phyloP scores from a whole-genome alignment of 2,797 vertebrate species.

The Notolepis coatsorum region DNA sequence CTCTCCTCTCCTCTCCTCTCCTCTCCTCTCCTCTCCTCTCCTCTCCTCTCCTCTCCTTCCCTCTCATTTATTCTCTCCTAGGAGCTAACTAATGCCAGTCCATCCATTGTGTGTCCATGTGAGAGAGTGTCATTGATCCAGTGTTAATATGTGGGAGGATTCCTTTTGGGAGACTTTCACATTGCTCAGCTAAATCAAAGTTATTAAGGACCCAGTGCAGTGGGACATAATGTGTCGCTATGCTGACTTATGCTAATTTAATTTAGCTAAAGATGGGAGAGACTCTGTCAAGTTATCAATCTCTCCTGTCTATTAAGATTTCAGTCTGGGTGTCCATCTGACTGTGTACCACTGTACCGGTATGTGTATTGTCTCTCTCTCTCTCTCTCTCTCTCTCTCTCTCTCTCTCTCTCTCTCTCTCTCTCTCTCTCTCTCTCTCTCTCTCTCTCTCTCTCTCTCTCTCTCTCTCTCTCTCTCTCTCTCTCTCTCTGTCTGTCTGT shows the following conservation, averaged over 20 bases:
- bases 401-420: too few relatives aligned
- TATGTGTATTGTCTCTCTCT: too few relatives aligned
- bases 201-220: conserved; percentile 47
- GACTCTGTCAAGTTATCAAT: conserved; percentile 26
- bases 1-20: not conserved
- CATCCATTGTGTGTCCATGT: conserved; percentile 16
- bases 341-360: too few relatives aligned
- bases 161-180: conserved; percentile 50
- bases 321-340: too few relatives aligned
- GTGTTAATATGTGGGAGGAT: conserved; percentile 32
- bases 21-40: too few relatives aligned
- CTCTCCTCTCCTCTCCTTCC: not conserved
- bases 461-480: too few relatives aligned
- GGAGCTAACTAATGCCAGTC: conserved; percentile 4
- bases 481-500: too few relatives aligned
- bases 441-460: too few relatives aligned
- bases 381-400: too few relatives aligned
- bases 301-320: too few relatives aligned
- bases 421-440: too few relatives aligned
- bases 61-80: not conserved
- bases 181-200: conserved; percentile 64
- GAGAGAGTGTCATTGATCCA: not conserved
- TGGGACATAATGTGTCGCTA: conserved; percentile 46
- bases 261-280: conserved; percentile 40
- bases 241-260: conserved; percentile 58